Base-by-base conservation (phyloP, 92 coral and sea anemone genomes). In the Scolanthus callimorphus region DNA sequence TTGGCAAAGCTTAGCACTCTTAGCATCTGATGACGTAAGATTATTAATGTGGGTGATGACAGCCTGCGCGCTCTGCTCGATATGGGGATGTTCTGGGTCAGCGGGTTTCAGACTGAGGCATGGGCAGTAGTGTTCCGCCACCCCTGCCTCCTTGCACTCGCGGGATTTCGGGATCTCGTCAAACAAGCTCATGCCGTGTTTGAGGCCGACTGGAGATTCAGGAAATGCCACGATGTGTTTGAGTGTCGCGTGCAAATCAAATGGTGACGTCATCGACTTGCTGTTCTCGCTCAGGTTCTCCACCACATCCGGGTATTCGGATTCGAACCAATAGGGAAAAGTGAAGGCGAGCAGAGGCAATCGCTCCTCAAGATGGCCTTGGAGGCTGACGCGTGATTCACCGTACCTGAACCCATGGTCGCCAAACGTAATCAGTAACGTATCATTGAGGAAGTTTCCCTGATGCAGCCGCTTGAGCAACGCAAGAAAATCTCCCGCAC, bases 61-160 rank as follows among this genome's bases (percentile, higher is more conserved):
- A 10, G 82, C 86, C 22, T 62, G 60, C 0, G 91, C 88, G 19
- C 91, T 70, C 29, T 56, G 49, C 30, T 44, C 62, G 48, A 79
- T 78, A 57, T 88, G 96, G 21, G 27, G 21, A 55, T 73, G 85
- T 34, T 75, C 37, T 6, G 69, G 62, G 61, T 82, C 73, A 23
- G 80, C 80, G 31, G 75, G 31, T 51, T 80, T 69, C 75, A 80
- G 67, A 21, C 74, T 86, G 26, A 88, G 55, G 70, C 97, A 91
- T 59, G 97, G 92, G 74, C 97, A 91, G 80, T 91, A 88, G 57
- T 91, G 97, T 21, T 79, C 89, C 8, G 91, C 88, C 2, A 91
- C 86, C 1, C 96, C 92, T 9, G 96, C 81, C 11, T 67, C 58
- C 22, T 62, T 55, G 53, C 97, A 91, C 24, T 79, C 85, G 52